A percentile compares a stretch with the other conserved stretches of the same genome.
phyloP scores from a whole-genome alignment of 2,888 invertebrate species.

The Dolichopus griseipennis region DNA sequence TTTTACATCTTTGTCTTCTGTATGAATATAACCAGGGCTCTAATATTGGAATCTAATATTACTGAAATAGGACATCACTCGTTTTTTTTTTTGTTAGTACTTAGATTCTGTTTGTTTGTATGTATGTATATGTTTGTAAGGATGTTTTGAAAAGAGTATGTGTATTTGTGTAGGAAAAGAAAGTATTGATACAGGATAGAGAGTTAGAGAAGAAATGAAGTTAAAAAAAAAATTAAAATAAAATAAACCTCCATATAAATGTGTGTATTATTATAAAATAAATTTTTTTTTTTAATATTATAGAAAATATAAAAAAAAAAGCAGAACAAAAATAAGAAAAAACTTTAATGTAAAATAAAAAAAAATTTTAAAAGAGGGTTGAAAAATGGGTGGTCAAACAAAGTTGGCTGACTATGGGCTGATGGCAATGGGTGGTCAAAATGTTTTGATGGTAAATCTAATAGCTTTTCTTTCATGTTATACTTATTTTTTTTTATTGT shows the following conservation, averaged over 20 bases:
- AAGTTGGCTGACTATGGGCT: neutral
- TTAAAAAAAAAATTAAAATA: neutral
- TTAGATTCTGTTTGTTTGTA: neutral
- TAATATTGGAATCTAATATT: neutral
- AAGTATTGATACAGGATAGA: neutral
- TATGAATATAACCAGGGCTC: too few relatives aligned
- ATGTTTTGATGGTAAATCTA: conserved; percentile 1
- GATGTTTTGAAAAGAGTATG: too few relatives aligned
- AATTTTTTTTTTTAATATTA: neutral
- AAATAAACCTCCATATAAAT: neutral
- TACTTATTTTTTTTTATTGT: too few relatives aligned
- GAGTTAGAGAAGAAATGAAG: neutral
- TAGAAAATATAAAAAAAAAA: too few relatives aligned
- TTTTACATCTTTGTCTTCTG: too few relatives aligned
- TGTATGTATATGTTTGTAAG: too few relatives aligned
- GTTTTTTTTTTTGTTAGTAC: neutral
- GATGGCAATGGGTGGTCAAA: conserved; percentile 1
- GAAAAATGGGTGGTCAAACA: neutral
- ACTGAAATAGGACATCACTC: neutral
- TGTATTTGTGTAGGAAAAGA: neutral
- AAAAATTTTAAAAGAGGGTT: neutral
- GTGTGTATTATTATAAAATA: neutral
- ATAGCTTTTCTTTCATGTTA: neutral
- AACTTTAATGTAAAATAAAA: neutral
- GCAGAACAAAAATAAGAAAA: too few relatives aligned